phyloP scores from a whole-genome alignment of 2,113 vertebrate species.

The Brachionichthys hirsutus region DNA sequence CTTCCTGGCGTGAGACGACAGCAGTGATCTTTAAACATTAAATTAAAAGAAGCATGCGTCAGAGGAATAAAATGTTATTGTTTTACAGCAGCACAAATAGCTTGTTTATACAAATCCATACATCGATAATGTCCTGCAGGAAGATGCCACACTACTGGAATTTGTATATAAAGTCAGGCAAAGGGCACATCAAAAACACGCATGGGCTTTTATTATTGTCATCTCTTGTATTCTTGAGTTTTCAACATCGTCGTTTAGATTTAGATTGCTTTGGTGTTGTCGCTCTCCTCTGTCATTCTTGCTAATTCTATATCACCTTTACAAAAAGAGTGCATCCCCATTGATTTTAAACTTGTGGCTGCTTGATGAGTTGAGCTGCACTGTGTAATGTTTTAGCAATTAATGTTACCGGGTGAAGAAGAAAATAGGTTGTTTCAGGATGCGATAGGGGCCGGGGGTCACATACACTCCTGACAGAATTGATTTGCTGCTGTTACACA shows the following conservation, averaged over 20 bases:
- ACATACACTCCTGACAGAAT: slow-evolving; percentile 19
- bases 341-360: slow-evolving; percentile 2
- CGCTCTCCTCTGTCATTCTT: neutral
- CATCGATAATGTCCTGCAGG: neutral
- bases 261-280: slow-evolving; percentile 18
- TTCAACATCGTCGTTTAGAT: too few relatives aligned
- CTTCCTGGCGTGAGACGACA: too few relatives aligned
- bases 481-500: slow-evolving; percentile 25
- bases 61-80: neutral
- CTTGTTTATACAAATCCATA: too few relatives aligned
- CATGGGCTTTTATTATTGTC: slow-evolving; percentile 18
- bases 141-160: neutral
- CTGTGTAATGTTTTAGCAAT: slow-evolving; percentile 40
- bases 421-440: slow-evolving; percentile 31
- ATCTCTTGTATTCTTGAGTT: slow-evolving; percentile 13
- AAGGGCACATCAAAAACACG: neutral
- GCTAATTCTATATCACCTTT: neutral
- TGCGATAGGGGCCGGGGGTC: slow-evolving; percentile 18
- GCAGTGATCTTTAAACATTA: too few relatives aligned
- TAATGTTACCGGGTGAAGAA: slow-evolving; percentile 36
- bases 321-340: neutral
- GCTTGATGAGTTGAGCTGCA: slow-evolving; percentile 23
- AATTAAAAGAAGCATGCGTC: too few relatives aligned
- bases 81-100: neutral
- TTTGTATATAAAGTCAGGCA: too few relatives aligned